phyloP scores from a whole-genome alignment of 2,797 vertebrate genomes.

The Darevskia mixta region DNA sequence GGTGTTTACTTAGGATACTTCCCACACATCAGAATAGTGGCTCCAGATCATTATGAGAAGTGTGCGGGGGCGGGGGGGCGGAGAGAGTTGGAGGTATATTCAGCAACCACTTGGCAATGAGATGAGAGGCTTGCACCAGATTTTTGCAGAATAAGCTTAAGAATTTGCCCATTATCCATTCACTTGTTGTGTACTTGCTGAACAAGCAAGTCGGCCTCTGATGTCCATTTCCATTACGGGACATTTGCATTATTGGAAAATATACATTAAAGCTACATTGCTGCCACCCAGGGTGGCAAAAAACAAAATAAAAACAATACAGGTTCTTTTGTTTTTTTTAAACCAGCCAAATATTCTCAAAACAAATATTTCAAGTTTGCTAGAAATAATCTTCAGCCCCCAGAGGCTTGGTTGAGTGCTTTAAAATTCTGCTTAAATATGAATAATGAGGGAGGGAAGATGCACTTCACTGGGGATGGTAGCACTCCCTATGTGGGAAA shows the following conservation, averaged over 20 bases:
- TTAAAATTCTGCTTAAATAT: too few species aligned
- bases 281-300: too few species aligned
- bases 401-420: too few species aligned
- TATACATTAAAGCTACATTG: neutral
- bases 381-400: too few species aligned
- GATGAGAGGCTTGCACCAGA: neutral
- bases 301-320: too few species aligned
- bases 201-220: neutral
- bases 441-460: too few species aligned
- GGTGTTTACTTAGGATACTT: slow-evolving; percentile 27
- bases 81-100: neutral
- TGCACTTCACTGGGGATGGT: too few species aligned
- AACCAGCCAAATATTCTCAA: too few species aligned
- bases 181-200: neutral
- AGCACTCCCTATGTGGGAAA: too few species aligned
- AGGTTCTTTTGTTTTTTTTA: too few species aligned
- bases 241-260: neutral
- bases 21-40: slow-evolving; percentile 8
- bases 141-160: slow-evolving; percentile 10
- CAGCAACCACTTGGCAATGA: neutral
- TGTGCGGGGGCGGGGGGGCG: too few species aligned
- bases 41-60: slow-evolving; percentile 12
- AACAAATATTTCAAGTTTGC: too few species aligned
- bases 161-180: neutral
- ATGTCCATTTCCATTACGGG: neutral